Evolutionary conservation across 2,888 invertebrate species (phyloP).

Genomic region (Petrolisthes manimaculis): DNA sequence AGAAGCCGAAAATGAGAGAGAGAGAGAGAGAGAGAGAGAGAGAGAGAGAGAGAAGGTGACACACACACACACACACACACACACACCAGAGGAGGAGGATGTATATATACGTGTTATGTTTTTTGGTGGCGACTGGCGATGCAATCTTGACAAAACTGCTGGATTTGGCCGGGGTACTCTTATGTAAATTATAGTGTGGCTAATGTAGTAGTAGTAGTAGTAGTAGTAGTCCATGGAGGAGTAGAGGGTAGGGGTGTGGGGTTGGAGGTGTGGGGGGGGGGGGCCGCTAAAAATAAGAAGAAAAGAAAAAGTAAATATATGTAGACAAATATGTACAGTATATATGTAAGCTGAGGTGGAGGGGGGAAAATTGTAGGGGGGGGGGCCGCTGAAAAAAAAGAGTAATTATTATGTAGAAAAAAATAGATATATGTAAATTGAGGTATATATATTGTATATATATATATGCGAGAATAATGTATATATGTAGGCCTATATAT

Average conservation of each 20-base stretch:
- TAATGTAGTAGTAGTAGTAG: conserved; percentile 1
- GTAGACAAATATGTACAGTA: background rate
- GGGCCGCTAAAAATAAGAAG: background rate
- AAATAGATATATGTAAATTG: too few relatives aligned
- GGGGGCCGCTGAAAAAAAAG: background rate
- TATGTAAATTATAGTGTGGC: conserved; percentile 34
- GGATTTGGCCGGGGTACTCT: conserved; percentile 30
- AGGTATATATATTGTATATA: too few relatives aligned
- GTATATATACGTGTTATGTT: background rate
- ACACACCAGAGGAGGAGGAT: too few relatives aligned
- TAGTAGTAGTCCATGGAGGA: too few relatives aligned
- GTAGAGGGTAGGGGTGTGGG: background rate
- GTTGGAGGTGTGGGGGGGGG: background rate
- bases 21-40: background rate
- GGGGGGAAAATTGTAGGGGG: background rate
- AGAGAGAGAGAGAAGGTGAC: background rate
- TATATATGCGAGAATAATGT: too few relatives aligned
- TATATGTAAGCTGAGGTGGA: background rate
- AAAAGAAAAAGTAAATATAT: background rate
- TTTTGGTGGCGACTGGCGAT: conserved; percentile 12
- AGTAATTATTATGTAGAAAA: too few relatives aligned
- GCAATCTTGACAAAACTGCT: conserved; percentile 25
- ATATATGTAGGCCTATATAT: too few relatives aligned
- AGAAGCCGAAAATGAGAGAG: background rate
- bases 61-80: too few relatives aligned